phyloP scores from a whole-genome alignment of 2,888 invertebrate species.

The Amblyjoppa fuscipennis region DNA sequence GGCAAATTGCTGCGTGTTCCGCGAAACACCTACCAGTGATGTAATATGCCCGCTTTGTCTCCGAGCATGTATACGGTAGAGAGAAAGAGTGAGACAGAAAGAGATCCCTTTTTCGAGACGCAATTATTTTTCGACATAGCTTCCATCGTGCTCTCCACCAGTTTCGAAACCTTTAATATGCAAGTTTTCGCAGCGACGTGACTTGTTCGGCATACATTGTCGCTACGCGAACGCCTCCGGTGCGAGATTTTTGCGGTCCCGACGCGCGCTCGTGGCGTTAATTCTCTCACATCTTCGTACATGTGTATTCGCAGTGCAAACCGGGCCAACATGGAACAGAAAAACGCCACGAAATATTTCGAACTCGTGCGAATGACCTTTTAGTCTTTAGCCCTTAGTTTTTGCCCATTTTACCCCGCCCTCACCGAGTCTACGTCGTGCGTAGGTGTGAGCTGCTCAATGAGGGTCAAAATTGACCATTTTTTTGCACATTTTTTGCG shows the following conservation, averaged over 20 bases:
- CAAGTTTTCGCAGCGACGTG: constrained; percentile 62
- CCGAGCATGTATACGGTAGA: neutral
- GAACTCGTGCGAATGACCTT: too few relatives aligned
- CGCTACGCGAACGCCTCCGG: constrained; percentile 26
- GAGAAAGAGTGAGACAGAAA: neutral
- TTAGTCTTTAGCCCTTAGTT: too few relatives aligned
- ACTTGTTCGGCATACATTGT: constrained; percentile 38
- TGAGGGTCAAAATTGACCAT: too few relatives aligned
- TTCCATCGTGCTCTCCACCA: constrained; percentile 44
- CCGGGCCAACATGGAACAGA: too few relatives aligned
- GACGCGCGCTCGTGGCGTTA: constrained; percentile 11
- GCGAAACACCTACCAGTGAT: constrained; percentile 50
- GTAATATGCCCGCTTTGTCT: constrained; percentile 20
- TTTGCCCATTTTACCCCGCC: too few relatives aligned
- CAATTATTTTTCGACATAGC: constrained; percentile 68
- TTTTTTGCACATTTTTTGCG: neutral
- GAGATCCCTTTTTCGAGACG: constrained; percentile 41
- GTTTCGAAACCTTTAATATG: constrained; percentile 71
- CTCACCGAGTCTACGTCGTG: too few relatives aligned
- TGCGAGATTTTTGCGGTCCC: constrained; percentile 39
- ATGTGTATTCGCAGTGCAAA: neutral
- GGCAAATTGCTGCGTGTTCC: constrained; percentile 46
- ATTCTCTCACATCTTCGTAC: constrained; percentile 7
- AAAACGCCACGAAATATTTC: too few relatives aligned
- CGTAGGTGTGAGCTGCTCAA: too few relatives aligned